Evolutionary conservation across 2,888 invertebrate genomes (phyloP).

Genomic region (Globia sparganii): DNA sequence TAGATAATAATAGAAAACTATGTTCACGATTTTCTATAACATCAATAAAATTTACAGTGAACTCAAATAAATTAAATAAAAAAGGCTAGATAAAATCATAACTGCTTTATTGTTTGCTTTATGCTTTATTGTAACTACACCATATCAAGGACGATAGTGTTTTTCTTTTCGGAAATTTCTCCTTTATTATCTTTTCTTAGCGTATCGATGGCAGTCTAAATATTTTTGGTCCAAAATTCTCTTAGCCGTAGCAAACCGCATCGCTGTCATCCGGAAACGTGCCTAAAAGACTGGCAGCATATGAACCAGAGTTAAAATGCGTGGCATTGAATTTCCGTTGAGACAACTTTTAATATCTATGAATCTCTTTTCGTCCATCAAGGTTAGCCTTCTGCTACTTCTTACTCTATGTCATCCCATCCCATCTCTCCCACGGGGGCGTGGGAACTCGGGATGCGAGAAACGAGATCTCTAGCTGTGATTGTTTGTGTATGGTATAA

Average conservation of each 20-base stretch:
- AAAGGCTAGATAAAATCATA: too few species aligned
- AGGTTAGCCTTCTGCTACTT: conserved; percentile 14
- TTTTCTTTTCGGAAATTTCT: too few species aligned
- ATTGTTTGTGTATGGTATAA: conserved; percentile 67
- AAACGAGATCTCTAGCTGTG: conserved; percentile 67
- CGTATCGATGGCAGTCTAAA: too few species aligned
- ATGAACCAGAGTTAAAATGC: not conserved
- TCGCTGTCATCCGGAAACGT: not conserved
- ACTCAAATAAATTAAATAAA: too few species aligned
- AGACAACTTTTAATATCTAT: not conserved
- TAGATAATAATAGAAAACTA: too few species aligned
- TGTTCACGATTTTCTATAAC: not conserved
- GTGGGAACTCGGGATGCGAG: conserved; percentile 67
- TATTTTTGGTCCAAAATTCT: too few species aligned
- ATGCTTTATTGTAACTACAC: too few species aligned
- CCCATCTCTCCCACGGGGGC: conserved; percentile 71
- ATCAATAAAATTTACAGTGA: not conserved
- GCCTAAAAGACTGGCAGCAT: not conserved
- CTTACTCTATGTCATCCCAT: conserved; percentile 46
- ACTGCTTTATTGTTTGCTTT: too few species aligned
- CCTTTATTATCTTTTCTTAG: too few species aligned
- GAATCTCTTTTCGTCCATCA: not conserved
- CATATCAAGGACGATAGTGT: too few species aligned
- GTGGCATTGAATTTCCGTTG: not conserved
- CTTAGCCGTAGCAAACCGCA: not conserved